Evolutionary conservation across 2,113 vertebrate genomes (phyloP), one percentile per base, ranked within the genome.

Genomic region (Lophius piscatorius): DNA sequence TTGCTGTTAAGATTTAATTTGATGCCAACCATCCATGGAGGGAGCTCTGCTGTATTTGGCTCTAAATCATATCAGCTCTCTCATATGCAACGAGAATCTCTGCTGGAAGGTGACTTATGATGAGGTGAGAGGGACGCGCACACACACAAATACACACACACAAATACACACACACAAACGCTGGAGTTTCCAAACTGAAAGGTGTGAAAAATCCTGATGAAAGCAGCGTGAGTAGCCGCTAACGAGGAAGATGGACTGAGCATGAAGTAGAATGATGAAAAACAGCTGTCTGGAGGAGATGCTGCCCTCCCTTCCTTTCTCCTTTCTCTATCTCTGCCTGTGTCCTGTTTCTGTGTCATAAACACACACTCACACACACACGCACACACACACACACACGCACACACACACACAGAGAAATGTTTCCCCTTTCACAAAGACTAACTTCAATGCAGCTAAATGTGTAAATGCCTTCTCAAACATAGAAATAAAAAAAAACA

Each of bases 201-300:
- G 39, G 70, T 76, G 78, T 75, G 71, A 76, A 76, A 68, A 70
- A 65, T 78, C 42, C 39, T 58, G 82, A 80, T 78, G 76, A 80
- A 76, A 81, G 71, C 41, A 1, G 35, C 0, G 3, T 2, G 58
- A 66, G 60, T 60, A 2, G 4, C 49, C 57, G n/a, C 73, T 84
- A 80, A 84, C 58, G 20, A 78, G 81, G 33, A 65, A 65, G 70
- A 83, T 50, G 64, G 64, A 64, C 44, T 0, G 23, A 78, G 77
- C 78, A 28, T 67, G 71, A 82, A 74, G 78, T 57, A 65, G 61
- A 71, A 55, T 28, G 44, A 82, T 74, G 60, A 73, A 55, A 77
- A 80, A 36, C 82, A 84, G 61, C 76, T 87, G 81, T 81, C 63
- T 68, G 63, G 49, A 45, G 58, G 42, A 66, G 67, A 50, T 3